Percentiles rank a stretch among this genome's conserved stretches.
phyloP scores from a whole-genome alignment of 2,113 vertebrate species.

The Aspidoscelis tigris region DNA sequence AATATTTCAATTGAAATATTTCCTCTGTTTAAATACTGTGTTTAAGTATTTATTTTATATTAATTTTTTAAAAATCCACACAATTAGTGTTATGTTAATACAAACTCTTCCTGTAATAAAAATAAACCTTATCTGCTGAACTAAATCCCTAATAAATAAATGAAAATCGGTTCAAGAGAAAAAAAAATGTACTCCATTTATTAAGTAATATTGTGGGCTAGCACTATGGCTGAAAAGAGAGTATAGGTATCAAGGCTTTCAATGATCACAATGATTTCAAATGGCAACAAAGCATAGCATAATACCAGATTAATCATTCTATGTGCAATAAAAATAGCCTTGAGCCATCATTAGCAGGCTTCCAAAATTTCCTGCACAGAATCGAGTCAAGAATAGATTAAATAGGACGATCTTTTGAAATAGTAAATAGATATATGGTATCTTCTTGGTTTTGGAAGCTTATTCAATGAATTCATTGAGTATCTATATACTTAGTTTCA shows the following conservation, averaged over 20 bases:
- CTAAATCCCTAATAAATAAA: no score
- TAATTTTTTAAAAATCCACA: not conserved
- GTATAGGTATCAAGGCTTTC: not conserved
- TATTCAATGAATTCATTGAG: not conserved
- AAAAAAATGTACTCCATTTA: not conserved
- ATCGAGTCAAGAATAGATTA: conserved; percentile 27
- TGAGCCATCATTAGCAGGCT: not conserved
- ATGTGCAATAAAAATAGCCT: conserved; percentile 21
- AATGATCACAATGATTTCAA: conserved; percentile 18
- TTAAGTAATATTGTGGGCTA: not conserved
- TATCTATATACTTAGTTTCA: not conserved
- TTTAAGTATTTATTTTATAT: not conserved
- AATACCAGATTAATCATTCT: conserved; percentile 11
- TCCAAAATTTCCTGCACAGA: not conserved
- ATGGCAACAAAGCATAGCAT: not conserved
- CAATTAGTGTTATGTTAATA: not conserved
- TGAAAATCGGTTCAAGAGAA: no score
- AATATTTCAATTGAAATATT: not conserved
- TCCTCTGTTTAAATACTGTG: not conserved
- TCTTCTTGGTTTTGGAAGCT: not conserved
- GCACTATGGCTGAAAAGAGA: not conserved
- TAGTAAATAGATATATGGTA: not conserved
- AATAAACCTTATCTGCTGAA: not conserved
- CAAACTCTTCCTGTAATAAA: not conserved
- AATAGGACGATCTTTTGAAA: not conserved